Conservation (phyloP, 2,113 vertebrate species). For the Tringa solitaria region DNA sequence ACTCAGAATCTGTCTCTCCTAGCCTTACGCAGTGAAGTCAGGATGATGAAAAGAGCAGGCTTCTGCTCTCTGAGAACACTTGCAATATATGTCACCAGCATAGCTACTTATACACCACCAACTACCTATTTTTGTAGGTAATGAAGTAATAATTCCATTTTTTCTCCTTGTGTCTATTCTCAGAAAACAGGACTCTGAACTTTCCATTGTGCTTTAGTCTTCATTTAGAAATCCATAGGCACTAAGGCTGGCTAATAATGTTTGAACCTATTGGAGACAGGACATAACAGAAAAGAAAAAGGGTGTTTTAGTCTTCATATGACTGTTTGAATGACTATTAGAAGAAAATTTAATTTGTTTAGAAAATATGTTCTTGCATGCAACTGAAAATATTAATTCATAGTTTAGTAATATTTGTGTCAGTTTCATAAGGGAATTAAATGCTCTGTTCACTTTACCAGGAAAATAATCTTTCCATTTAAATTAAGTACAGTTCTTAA, state of each 20-base stretch:
- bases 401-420: not conserved
- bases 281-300: not conserved
- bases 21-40: not conserved
- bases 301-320: not conserved
- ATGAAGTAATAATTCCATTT: not conserved
- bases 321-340: not conserved
- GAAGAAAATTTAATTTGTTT: not conserved
- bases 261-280: not conserved
- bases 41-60: not conserved
- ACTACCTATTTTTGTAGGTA: not conserved
- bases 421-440: not conserved
- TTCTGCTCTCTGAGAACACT: not conserved
- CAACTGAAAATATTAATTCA: not conserved
- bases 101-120: not conserved
- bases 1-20: not conserved
- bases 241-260: not conserved
- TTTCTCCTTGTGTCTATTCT: not conserved
- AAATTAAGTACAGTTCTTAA: not conserved
- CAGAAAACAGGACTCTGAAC: not conserved
- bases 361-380: not conserved
- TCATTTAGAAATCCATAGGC: not conserved
- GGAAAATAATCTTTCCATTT: not conserved
- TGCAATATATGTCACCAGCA: not conserved
- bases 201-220: not conserved
- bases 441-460: not conserved